These are phyloP conservation scores for Heliconius congener DNA, from an alignment of 1,140 invertebrate genomes.

Conservation along the genomic window DNA sequence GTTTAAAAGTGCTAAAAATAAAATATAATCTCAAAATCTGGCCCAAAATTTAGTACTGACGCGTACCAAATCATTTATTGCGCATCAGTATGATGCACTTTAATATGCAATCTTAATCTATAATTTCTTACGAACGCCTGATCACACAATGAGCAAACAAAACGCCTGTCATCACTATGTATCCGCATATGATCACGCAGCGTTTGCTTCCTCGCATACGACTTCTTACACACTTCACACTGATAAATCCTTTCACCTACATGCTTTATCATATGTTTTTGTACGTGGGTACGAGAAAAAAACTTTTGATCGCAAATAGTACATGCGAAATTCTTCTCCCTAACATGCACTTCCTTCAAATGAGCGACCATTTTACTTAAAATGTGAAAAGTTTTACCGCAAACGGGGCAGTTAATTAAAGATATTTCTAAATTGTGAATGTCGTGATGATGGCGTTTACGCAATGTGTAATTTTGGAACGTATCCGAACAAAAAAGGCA, in stretches of 20 bases:
- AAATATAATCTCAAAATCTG: too few relatives aligned
- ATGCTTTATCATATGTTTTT: conserved; percentile 81
- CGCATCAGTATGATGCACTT: conserved; percentile 55
- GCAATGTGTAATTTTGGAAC: conserved; percentile 57
- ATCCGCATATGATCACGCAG: conserved; percentile 83
- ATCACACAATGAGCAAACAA: conserved; percentile 53
- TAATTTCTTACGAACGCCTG: conserved; percentile 63
- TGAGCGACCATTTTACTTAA: conserved; percentile 68
- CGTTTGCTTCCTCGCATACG: conserved; percentile 82
- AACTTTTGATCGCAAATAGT: conserved; percentile 68
- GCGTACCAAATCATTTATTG: neutral
- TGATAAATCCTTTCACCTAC: conserved; percentile 88
- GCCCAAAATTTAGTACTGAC: too few relatives aligned
- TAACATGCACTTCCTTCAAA: conserved; percentile 67
- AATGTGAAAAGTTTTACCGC: conserved; percentile 61
- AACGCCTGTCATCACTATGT: conserved; percentile 63
- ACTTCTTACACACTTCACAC: conserved; percentile 84
- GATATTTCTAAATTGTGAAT: conserved; percentile 51
- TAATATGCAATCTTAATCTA: conserved; percentile 61
- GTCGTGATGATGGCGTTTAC: conserved; percentile 60
- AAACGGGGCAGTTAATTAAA: conserved; percentile 61
- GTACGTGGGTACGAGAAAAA: conserved; percentile 62
- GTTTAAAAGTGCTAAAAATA: too few relatives aligned
- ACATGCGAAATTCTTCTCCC: conserved; percentile 68
- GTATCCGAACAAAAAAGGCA: conserved; percentile 63